Conservation (phyloP, 1,140 invertebrate species). For the Carcinoscorpius rotundicauda region DNA sequence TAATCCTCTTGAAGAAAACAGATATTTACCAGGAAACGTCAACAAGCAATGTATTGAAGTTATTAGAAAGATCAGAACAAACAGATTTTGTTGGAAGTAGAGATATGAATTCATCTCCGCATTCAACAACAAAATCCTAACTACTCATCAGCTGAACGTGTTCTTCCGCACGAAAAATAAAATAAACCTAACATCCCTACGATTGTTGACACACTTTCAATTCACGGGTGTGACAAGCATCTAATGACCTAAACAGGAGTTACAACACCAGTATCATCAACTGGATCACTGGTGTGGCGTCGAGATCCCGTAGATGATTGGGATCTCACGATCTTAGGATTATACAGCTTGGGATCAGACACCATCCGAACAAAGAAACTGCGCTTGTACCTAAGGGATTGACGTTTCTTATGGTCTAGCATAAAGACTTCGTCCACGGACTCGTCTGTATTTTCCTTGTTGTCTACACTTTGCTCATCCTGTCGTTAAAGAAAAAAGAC, state of each 20-base stretch:
- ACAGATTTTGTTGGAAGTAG: no score
- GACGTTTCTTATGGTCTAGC: slow-evolving; percentile 40
- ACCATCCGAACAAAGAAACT: slow-evolving; percentile 95
- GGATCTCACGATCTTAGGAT: slow-evolving; percentile 48
- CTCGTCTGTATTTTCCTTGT: slow-evolving; percentile 26
- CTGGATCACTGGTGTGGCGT: slow-evolving; percentile 21
- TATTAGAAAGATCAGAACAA: no score
- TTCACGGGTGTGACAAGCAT: no score
- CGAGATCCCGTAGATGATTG: slow-evolving; percentile 20
- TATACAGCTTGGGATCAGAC: slow-evolving; percentile 87
- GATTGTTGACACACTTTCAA: no score
- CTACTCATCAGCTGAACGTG: no score
- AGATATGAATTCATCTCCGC: no score
- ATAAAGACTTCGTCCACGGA: slow-evolving; percentile 30
- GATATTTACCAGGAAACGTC: no score
- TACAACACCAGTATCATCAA: slow-evolving; percentile 19
- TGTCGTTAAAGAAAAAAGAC: neutral
- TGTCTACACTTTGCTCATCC: slow-evolving; percentile 11
- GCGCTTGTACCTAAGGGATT: slow-evolving; percentile 71
- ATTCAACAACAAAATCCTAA: no score
- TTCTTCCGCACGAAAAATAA: no score
- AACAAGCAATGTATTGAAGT: no score
- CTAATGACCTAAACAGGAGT: slow-evolving; percentile 14
- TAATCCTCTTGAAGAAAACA: no score
- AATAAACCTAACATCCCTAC: no score